A percentile compares a stretch with the other conserved stretches of the same genome.
Conservation (phyloP, 2,888 invertebrate species). For the Polia nebulosa region DNA sequence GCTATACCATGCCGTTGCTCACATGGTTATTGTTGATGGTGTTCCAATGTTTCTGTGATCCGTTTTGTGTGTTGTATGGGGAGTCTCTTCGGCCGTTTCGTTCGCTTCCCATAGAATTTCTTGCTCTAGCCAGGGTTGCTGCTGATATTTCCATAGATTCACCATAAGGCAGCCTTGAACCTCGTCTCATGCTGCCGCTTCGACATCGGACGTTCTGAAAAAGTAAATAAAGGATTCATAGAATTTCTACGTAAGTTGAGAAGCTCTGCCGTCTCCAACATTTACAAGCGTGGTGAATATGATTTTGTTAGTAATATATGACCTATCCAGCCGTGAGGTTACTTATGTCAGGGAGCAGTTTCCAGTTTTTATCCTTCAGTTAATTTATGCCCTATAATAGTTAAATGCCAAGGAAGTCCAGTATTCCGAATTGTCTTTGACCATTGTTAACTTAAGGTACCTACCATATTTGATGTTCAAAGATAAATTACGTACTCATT, state of each 20-base stretch:
- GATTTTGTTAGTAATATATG: background rate
- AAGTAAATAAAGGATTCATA: background rate
- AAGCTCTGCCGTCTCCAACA: background rate
- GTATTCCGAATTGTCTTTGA: no score
- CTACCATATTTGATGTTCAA: no score
- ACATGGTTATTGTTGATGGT: conserved; percentile 85
- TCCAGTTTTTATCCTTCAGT: background rate
- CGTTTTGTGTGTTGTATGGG: conserved; percentile 76
- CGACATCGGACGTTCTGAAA: conserved; percentile 81
- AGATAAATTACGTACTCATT: no score
- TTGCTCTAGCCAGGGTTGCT: conserved; percentile 83
- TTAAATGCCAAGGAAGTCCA: no score
- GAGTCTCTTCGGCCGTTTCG: conserved; percentile 80
- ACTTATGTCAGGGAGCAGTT: background rate
- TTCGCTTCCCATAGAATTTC: conserved; percentile 79
- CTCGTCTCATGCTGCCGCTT: conserved; percentile 79
- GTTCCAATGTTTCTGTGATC: conserved; percentile 82
- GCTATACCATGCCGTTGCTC: conserved; percentile 79
- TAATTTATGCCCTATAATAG: no score
- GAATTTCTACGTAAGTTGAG: background rate
- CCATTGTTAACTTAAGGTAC: no score
- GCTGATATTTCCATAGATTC: conserved; percentile 90
- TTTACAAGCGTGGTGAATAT: conserved; percentile 5
- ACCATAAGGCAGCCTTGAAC: conserved; percentile 85
- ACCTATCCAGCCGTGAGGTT: background rate